Conservation (phyloP, 2,888 invertebrate species). For the Strigamia maritima region DNA sequence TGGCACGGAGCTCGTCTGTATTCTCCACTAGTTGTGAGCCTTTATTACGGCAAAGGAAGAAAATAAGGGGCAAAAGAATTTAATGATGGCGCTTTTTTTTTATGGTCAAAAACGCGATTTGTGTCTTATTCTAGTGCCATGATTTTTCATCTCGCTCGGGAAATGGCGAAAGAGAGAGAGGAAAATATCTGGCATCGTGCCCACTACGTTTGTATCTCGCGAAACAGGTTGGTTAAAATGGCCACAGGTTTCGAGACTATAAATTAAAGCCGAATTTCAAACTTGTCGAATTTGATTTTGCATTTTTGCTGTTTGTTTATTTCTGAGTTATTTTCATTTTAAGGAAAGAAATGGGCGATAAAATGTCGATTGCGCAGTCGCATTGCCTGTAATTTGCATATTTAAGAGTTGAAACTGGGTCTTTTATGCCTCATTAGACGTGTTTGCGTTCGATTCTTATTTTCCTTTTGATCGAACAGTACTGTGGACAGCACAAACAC, state of each 20-base stretch:
- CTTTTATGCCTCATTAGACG: background rate
- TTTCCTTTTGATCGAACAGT: background rate
- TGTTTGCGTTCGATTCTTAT: constrained; percentile 4
- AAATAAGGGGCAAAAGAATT: background rate
- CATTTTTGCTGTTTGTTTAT: background rate
- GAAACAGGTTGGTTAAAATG: constrained; percentile 15
- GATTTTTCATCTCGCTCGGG: constrained; percentile 11
- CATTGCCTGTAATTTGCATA: background rate
- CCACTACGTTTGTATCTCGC: background rate
- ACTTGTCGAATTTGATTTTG: background rate
- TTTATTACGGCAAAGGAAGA: background rate
- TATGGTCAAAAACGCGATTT: constrained; percentile 13
- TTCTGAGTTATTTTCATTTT: too few relatives aligned
- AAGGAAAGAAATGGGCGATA: too few relatives aligned
- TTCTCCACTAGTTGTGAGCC: background rate
- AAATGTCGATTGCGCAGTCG: background rate
- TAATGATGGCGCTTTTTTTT: constrained; percentile 11
- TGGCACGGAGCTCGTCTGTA: constrained; percentile 13
- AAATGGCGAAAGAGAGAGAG: constrained; percentile 1
- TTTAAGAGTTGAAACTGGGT: background rate
- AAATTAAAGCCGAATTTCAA: background rate
- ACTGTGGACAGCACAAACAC: constrained; percentile 15
- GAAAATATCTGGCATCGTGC: background rate
- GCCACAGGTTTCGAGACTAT: background rate
- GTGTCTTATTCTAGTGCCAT: background rate